phyloP scores from a whole-genome alignment of 2,888 invertebrate species.

The Alcis repandata region DNA sequence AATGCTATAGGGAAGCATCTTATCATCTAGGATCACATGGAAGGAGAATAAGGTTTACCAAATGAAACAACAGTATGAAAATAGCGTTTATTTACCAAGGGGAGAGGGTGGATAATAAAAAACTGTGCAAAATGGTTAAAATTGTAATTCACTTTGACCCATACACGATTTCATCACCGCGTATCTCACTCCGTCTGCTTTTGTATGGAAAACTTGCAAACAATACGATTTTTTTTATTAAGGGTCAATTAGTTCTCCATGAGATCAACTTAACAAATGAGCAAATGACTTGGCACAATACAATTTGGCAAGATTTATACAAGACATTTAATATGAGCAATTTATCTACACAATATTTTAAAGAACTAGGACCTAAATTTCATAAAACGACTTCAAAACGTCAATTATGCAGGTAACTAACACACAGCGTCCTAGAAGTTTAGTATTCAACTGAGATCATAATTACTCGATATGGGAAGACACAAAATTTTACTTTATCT shows the following conservation, averaged over 20 bases:
- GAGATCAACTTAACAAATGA: constrained; percentile 22
- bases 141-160: constrained; percentile 29
- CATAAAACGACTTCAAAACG: constrained; percentile 8
- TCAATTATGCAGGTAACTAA: neutral
- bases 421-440: constrained; percentile 6
- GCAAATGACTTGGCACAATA: constrained; percentile 30
- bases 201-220: neutral
- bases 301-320: constrained; percentile 22
- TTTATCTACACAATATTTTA: constrained; percentile 8
- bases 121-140: constrained; percentile 1
- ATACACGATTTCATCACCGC: constrained; percentile 8
- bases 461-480: constrained; percentile 26
- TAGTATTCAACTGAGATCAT: constrained; percentile 23
- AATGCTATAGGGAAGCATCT: neutral
- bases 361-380: constrained; percentile 15
- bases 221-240: neutral
- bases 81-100: constrained; percentile 11
- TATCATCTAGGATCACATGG: neutral
- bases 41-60: neutral
- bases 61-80: constrained; percentile 10
- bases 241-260: constrained; percentile 12
- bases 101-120: constrained; percentile 21
- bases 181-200: neutral
- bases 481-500: constrained; percentile 11
- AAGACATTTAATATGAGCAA: constrained; percentile 25